Base-by-base conservation (phyloP, 2,888 invertebrate genomes). In the Magallana nippona region DNA sequence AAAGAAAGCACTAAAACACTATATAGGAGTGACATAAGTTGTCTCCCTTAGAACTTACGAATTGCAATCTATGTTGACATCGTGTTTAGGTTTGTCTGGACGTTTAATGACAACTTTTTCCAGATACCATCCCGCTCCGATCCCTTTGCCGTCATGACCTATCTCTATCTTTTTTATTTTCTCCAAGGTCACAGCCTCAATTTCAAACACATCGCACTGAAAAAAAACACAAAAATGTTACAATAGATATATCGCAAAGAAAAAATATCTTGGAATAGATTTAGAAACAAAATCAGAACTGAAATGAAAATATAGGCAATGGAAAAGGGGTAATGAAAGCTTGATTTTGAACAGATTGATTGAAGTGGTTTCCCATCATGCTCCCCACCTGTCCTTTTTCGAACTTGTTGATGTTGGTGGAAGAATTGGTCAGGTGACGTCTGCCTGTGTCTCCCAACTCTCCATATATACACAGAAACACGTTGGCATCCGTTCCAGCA, bases 401-500 rank as follows among this genome's bases (percentile, higher is more conserved):
- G 90, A 94, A 94, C 85, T 94, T 94, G 89, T 94, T 93, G 19
- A 80, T 90, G 88, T 94, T 93, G 17, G 89, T 91, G 78, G 89
- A 90, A 5, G 94, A 94, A 57, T 92, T 86, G 17, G 82, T 88
- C 13, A 94, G 91, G 22, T 84, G 87, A 19, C 94, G 86, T n/a
- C 92, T 91, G 0, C 94, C 94, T 1, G 94, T 93, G 89, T 94
- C 94, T 5, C 94, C 94, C 32, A 92, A 90, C 60, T 93, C 92
- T 3, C 94, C 94, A 85, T 93, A 94, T 19, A 94, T 88, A 85
- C 92, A 92, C 82, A 94, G 79, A 88, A 92, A 94, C 15, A 94
- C 94, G 87, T 94, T 93, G 77, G 94, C 93, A 86, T 94, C 93
- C 2, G 94, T 94, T 8, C 94, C 94, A 11, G 93, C 94, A 79